Evolutionary conservation across 1,140 invertebrate genomes (phyloP).

Genomic region (Macrocentrus cingulum): DNA sequence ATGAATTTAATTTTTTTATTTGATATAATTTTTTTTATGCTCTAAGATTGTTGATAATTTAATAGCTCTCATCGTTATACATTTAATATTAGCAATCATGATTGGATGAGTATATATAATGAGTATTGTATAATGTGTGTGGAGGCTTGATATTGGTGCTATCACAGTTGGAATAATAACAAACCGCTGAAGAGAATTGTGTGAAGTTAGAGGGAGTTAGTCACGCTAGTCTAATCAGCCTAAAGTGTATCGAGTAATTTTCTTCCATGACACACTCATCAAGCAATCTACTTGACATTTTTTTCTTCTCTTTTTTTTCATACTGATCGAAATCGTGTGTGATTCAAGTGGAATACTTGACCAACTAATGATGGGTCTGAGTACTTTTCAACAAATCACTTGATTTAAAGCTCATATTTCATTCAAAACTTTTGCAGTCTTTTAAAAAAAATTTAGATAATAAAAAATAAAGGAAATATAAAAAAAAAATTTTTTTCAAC

Average conservation of each 20-base stretch:
- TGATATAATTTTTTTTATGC: too few relatives aligned
- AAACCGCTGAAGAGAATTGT: slow-evolving; percentile 1
- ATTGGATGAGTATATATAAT: too few relatives aligned
- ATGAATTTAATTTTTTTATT: too few relatives aligned
- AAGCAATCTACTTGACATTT: neutral
- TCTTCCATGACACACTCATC: slow-evolving; percentile 4
- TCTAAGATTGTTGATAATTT: too few relatives aligned
- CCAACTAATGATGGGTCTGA: slow-evolving; percentile 4
- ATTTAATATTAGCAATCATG: too few relatives aligned
- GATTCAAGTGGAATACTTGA: neutral
- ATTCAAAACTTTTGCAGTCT: too few relatives aligned
- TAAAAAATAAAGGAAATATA: too few relatives aligned
- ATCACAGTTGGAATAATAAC: neutral
- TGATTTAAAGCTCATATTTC: neutral
- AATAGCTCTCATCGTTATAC: too few relatives aligned
- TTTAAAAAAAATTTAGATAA: too few relatives aligned
- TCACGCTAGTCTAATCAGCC: slow-evolving; percentile 17
- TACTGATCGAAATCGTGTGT: neutral
- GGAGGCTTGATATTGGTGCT: neutral
- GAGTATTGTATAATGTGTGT: too few relatives aligned
- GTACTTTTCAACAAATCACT: too few relatives aligned
- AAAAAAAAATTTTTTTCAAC: too few relatives aligned
- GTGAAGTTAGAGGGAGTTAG: neutral
- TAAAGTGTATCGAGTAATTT: neutral
- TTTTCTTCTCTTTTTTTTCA: neutral